Evolutionary conservation across 2,113 vertebrate genomes (phyloP).

Genomic region (Suricata suricatta): DNA sequence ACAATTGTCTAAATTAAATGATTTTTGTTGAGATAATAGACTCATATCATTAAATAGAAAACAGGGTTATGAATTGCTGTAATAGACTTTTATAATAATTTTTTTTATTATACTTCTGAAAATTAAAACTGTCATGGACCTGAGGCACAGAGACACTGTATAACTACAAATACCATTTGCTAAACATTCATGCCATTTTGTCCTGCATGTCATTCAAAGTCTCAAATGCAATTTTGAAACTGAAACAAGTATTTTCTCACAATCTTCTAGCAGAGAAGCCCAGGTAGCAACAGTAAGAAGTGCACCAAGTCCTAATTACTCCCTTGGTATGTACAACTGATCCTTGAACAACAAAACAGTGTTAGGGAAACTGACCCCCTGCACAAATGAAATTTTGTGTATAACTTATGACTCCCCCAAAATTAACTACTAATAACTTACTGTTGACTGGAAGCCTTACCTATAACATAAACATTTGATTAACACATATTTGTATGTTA

Average conservation of each 20-base stretch:
- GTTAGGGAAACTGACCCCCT: background rate
- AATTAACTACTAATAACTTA: background rate
- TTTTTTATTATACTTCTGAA: conserved; percentile 33
- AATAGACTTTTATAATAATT: background rate
- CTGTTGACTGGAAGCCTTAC: background rate
- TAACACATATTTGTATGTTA: background rate
- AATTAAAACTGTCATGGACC: conserved; percentile 21
- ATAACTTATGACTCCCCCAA: background rate
- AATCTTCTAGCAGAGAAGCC: conserved; percentile 71
- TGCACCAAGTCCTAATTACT: conserved; percentile 78
- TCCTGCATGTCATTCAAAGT: conserved; percentile 60
- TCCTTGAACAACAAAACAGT: background rate
- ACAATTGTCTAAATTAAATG: background rate
- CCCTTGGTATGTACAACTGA: background rate
- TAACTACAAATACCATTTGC: conserved; percentile 40
- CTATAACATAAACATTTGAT: background rate
- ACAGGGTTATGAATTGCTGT: background rate
- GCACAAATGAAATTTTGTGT: background rate
- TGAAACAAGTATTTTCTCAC: conserved; percentile 71
- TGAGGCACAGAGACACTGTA: background rate
- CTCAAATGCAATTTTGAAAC: conserved; percentile 49
- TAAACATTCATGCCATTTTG: conserved; percentile 28
- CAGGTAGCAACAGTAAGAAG: conserved; percentile 62
- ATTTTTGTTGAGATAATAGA: background rate
- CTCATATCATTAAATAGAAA: background rate